phyloP scores from a whole-genome alignment of 2,113 vertebrate species.

The Columba livia region DNA sequence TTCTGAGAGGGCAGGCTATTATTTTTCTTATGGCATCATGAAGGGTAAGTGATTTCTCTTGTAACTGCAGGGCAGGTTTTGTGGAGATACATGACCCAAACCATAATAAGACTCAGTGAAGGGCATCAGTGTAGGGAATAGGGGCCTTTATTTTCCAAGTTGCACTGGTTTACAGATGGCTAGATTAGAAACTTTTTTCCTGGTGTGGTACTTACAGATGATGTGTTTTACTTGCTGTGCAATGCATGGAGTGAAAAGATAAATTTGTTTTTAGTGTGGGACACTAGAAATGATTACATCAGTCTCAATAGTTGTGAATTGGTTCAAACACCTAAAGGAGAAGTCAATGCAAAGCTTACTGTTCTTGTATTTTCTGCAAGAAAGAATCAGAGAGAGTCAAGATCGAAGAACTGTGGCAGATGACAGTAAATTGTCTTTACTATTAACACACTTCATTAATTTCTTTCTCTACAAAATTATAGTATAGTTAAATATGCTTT shows the following conservation, averaged over 20 bases:
- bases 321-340: not conserved
- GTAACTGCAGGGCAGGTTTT: slow-evolving; percentile 43
- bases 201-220: not conserved
- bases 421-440: not conserved
- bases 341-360: not conserved
- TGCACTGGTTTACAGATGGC: not conserved
- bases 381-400: not conserved
- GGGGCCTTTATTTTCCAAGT: not conserved
- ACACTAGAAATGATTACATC: not conserved
- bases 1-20: slow-evolving; percentile 9
- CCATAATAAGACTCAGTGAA: slow-evolving; percentile 17
- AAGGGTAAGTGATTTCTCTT: slow-evolving; percentile 47
- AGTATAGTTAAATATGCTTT: not conserved
- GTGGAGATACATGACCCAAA: slow-evolving; percentile 42
- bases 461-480: not conserved
- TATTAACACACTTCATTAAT: not conserved
- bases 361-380: not conserved
- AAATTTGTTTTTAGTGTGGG: not conserved
- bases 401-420: not conserved
- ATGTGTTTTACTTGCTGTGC: not conserved
- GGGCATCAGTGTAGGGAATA: not conserved
- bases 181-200: not conserved
- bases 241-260: not conserved
- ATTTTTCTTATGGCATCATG: slow-evolving; percentile 23
- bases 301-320: not conserved